Evolutionary conservation across 1,140 invertebrate species (phyloP), one percentile per base, ranked within the genome.

Genomic region (Drosophila navojoa): DNA sequence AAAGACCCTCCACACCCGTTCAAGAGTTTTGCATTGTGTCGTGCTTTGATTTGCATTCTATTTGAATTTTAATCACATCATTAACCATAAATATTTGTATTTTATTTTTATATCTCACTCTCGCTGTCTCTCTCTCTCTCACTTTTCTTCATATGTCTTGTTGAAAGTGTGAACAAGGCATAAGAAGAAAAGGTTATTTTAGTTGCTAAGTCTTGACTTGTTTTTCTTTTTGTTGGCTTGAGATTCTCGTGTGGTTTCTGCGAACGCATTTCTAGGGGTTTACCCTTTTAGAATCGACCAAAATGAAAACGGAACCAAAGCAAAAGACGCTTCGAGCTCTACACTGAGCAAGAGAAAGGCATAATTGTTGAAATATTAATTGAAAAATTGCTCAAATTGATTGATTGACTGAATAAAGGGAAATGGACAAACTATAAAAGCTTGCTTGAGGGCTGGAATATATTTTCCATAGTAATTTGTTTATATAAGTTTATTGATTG

Each of bases 21-120:
- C 5, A 6, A 15, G 11, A 15, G 42, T 15, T 45, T 45, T 45
- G 42, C 42, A 45, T 60, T 54, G 42, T 58, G 64, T 57, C 59
- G 69, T 61, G 79, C 69, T 87, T 76, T 84, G 73, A 87, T 89
- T 87, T 87, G 84, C 84, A 87, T 87, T 85, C 84, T 68, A 89
- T 80, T 89, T 84, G 82, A 89, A 87, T 87, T 77, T 84, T 75
- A 87, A 87, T 79, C 79, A 81, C 76, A 71, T 47, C 79, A 87
- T 87, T 87, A 87, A 77, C 58, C 59, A 87, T 87, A 87, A 84
- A 86, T 86, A 82, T 87, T 85, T 85, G 47, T 40, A 40, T 76
- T 79, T 86, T 73, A 85, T 85, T 85, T 77, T 86, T 77, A 76
- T 69, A 45, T 22, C 59, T 27, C 32, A 42, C 45, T 62, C 44